These are phyloP conservation scores for Lepidurus packardi DNA, from an alignment of 1,140 invertebrate species.

Conservation along the genomic window DNA sequence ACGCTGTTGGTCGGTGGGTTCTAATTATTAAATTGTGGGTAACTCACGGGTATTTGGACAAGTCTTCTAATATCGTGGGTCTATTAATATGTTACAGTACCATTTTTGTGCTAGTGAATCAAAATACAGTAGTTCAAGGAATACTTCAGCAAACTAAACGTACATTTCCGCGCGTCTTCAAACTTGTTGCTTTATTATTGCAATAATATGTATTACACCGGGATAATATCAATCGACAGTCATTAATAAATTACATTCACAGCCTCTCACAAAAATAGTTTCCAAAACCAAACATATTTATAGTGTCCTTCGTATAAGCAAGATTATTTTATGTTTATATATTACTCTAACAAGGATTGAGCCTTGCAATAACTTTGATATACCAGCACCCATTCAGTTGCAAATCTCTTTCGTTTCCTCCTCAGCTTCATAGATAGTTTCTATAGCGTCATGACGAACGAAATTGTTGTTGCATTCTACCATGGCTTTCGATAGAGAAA, in stretches of 20 bases:
- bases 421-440: not conserved
- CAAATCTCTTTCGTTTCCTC: not conserved
- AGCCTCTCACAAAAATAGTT: not conserved
- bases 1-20: no score
- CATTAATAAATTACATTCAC: not conserved
- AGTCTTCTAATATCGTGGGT: no score
- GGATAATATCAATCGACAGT: not conserved
- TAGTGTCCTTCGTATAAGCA: no score
- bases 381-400: not conserved
- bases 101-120: no score
- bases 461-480: not conserved
- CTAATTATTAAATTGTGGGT: no score
- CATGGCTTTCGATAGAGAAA: not conserved
- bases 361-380: not conserved
- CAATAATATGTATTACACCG: not conserved
- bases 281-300: not conserved
- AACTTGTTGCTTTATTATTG: not conserved
- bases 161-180: no score
- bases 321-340: not conserved
- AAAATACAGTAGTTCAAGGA: no score
- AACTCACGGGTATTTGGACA: no score
- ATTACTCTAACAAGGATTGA: slow-evolving; percentile 6
- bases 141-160: no score
- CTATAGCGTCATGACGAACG: not conserved
- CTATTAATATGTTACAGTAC: no score